Percentiles rank a stretch among this genome's conserved stretches.
Conservation (phyloP, 2,888 invertebrate species). For the Drosophila anomalata region DNA sequence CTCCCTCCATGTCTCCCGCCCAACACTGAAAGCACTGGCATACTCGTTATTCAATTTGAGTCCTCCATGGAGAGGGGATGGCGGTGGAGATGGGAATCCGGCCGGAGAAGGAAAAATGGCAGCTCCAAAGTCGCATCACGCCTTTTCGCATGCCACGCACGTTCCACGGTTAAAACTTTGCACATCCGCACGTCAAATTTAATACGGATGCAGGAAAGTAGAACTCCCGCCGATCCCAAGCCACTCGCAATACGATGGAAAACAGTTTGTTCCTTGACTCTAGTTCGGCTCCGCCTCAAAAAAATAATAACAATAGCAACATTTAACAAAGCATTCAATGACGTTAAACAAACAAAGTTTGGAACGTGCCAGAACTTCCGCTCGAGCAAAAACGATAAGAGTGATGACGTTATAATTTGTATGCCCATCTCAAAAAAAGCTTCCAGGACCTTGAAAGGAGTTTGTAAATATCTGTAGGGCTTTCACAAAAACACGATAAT, state of each 20-base stretch:
- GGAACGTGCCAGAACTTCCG: constrained; percentile 45
- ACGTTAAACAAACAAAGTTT: constrained; percentile 36
- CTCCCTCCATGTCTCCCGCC: neutral
- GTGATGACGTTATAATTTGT: constrained; percentile 32
- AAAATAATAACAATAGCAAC: constrained; percentile 19
- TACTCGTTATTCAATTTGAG: constrained; percentile 49
- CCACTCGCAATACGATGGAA: constrained; percentile 24
- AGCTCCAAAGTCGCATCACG: constrained; percentile 22
- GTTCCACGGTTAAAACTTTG: constrained; percentile 52
- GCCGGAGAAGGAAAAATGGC: constrained; percentile 12
- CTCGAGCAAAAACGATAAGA: constrained; percentile 16
- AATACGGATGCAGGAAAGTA: constrained; percentile 40
- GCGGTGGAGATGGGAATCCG: neutral
- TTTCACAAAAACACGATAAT: neutral
- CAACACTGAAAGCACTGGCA: constrained; percentile 20
- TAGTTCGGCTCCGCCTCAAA: neutral
- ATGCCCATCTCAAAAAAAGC: neutral
- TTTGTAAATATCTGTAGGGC: neutral
- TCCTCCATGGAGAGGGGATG: constrained; percentile 3
- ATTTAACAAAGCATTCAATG: constrained; percentile 43
- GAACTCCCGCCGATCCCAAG: constrained; percentile 16
- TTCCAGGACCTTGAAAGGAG: neutral
- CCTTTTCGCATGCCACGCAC: constrained; percentile 49
- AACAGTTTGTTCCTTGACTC: constrained; percentile 26
- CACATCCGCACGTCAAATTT: constrained; percentile 54